Evolutionary conservation across 92 coral and sea anemone species (phyloP).

Genomic region (Epizoanthus illoricatus): DNA sequence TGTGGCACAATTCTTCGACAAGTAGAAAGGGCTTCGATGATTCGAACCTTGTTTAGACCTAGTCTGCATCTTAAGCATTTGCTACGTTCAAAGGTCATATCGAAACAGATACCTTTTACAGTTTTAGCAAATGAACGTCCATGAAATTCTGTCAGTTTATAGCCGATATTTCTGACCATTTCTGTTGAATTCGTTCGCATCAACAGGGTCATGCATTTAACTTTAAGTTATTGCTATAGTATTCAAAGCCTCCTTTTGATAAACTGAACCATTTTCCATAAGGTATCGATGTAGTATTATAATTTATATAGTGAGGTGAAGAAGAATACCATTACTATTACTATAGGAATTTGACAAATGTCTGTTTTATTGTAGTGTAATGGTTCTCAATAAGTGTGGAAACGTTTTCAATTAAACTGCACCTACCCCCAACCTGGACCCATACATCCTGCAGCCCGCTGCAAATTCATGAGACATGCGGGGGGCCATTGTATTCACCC

Average conservation of each 20-base stretch:
- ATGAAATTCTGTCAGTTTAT: constrained; percentile 23
- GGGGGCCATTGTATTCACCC: constrained; percentile 44
- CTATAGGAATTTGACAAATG: constrained; percentile 50
- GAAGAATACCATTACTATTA: neutral
- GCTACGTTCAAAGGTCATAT: neutral
- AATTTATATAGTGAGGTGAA: neutral
- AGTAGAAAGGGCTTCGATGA: neutral
- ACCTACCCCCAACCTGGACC: constrained; percentile 70
- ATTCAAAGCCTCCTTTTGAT: constrained; percentile 1
- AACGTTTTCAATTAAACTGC: constrained; percentile 44
- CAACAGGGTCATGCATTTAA: too few species aligned
- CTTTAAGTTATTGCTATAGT: neutral
- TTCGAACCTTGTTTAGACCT: neutral
- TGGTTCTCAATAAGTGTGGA: constrained; percentile 40
- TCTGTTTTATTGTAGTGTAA: constrained; percentile 33
- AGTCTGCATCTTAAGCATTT: neutral
- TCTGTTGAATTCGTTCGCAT: too few species aligned
- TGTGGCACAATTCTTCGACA: neutral
- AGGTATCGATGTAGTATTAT: neutral
- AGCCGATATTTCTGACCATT: neutral
- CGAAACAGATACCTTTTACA: neutral
- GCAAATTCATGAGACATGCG: constrained; percentile 47
- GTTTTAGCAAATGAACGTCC: neutral
- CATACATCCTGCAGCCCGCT: constrained; percentile 49
- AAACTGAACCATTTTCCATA: neutral